Evolutionary conservation across 2,888 invertebrate genomes (phyloP).

Genomic region (Hecatera dysodea): DNA sequence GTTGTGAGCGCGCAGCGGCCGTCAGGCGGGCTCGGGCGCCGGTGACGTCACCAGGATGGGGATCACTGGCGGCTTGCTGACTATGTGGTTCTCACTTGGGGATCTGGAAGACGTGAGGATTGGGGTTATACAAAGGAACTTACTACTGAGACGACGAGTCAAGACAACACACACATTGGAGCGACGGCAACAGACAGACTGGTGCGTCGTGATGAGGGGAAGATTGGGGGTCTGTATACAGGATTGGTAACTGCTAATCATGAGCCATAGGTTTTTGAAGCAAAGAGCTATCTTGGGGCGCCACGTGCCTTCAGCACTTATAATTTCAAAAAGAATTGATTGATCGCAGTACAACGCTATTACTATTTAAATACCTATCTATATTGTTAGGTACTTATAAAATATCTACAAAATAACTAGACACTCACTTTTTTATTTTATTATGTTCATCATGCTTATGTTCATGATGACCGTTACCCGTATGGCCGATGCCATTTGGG

Average conservation of each 20-base stretch:
- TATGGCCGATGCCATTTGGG: slow-evolving; percentile 84
- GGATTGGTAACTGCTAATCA: neutral
- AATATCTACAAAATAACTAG: neutral
- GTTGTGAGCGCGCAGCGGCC: slow-evolving; percentile 61
- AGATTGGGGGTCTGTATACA: neutral
- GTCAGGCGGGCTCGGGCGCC: slow-evolving; percentile 83
- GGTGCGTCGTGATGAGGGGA: neutral
- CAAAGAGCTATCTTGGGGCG: neutral
- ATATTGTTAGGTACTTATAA: neutral
- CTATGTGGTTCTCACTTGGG: slow-evolving; percentile 80
- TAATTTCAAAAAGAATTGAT: neutral
- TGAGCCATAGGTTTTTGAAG: neutral
- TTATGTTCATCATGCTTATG: slow-evolving; percentile 78
- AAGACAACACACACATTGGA: neutral
- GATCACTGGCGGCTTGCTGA: slow-evolving; percentile 76
- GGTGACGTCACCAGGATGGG: slow-evolving; percentile 87
- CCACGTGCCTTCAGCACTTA: neutral
- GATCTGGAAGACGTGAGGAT: slow-evolving; percentile 74
- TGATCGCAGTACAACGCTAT: slow-evolving; percentile 2
- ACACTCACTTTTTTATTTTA: slow-evolving; percentile 83
- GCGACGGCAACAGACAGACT: neutral
- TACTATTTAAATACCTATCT: neutral
- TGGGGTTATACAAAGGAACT: slow-evolving; percentile 4
- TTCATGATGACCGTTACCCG: slow-evolving; percentile 81
- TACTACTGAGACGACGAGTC: neutral